Base-by-base conservation (phyloP, 2,888 invertebrate species). In the Dione juno region DNA sequence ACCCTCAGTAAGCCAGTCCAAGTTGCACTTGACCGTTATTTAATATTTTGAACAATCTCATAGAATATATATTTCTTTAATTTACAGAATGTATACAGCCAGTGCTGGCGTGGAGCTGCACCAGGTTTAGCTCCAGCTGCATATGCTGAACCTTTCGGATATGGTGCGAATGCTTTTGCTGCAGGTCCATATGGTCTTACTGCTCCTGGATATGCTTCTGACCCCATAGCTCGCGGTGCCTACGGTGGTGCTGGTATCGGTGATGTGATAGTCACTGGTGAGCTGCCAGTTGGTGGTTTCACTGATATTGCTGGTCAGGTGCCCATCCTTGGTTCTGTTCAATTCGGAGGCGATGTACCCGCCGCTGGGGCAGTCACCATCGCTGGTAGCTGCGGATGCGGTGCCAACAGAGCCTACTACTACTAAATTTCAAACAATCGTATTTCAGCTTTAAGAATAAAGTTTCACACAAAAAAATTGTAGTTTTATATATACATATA, bases 291-390 rank as follows among this genome's bases (percentile, higher is more conserved):
- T 10, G 73, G 71, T 14, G 84, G 83, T 28, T 71, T 73, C 65
- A 80, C 82, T 16, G 59, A 73, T 19, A 77, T 84, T 53, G 75
- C 76, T 45, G 83, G 83, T 40, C 77, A 78, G 52, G 80, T 83
- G n/a, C 83, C 83, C 9, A 79, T 83, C 48, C 61, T 79, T 41
- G 83, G 83, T 59, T 77, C 77, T 16, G 82, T 84, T 2, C 54
- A 74, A 52, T 82, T 81, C 74, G 75, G 57, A 7, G 84, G 83
- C 13, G 52, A 67, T 14, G 67, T 77, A 10, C 71, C 74, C 19
- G 81, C 81, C 50, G 77, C 75, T 70, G 81, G 82, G 21, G 59
- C 76, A 16, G 83, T 83, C 35, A 74, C 80, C 65, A 79, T 83
- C 57, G 58, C 66, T 28, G 69, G 72, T 13, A 66, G 70, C 61